Evolutionary conservation across 2,113 vertebrate genomes (phyloP), one percentile per base, ranked within the genome.

Genomic region (Chaetodon trifascialis): DNA sequence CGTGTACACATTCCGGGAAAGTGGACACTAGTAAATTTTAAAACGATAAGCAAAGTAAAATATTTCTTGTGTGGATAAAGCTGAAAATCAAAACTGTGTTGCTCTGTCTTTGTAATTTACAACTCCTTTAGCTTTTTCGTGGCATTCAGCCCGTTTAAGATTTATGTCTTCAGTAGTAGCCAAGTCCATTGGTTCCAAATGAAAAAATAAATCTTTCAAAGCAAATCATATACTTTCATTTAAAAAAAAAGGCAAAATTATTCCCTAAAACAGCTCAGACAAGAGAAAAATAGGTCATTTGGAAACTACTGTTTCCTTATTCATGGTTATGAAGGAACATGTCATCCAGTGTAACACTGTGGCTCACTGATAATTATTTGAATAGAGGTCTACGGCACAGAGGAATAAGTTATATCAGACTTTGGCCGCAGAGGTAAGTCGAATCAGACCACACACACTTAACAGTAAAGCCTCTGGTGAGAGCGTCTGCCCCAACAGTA

Each of bases 401-500:
- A 30, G 40, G 15, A 42, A 49, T 2, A 30, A 30, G 30, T 30
- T 30, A 30, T 30, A 30, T 30, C 30, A 30, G 30, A 30, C 30
- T 30, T 30, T 30, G 30, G 30, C 30, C 3, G 30, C 30, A 30
- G 30, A 30, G 30, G 30, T 30, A 30, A 30, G 30, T 30, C 30
- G 30, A 3, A 30, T 30, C 30, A 30, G 30, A 30, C 30, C 30
- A 30, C 42, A 74, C 63, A 54, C 46, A 25, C 15, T 63, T 73
- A 49, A 64, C 40, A 67, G 62, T 36, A 38, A 51, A 15, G 52
- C 52, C 34, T 77, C 67, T 51, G 79, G 23, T 56, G 67, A 85
- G 56, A 75, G 17, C 47, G 14, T 64, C 69, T 44, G 74, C 54
- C 56, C 40, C 12, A n/a, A 40, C 51, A 54, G 25, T 19, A 59